Evolutionary conservation across 2,888 invertebrate genomes (phyloP), one percentile per base, ranked within the genome.

Genomic region (Hydriomena furcata): DNA sequence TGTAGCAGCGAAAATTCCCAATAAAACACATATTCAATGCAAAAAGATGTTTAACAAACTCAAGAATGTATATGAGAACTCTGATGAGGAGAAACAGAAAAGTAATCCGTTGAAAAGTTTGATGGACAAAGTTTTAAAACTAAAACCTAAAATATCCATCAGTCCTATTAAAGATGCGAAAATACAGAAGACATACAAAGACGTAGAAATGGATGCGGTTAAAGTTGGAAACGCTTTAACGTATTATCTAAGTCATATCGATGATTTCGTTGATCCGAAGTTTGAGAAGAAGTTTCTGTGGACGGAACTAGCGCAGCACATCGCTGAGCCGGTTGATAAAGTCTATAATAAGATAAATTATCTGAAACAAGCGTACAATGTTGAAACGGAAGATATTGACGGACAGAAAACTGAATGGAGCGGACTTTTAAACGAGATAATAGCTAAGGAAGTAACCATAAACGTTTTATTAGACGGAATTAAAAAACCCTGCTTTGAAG

Each of bases 281-380:
- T 87, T 75, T 27, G 84, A 87, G 27, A 84, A 82, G 56, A 83
- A 82, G 65, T 82, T 79, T 48, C 59, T 85, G 0, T 90, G 88
- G 89, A 75, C 73, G 0, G 82, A 86, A 46, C 45, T 90, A 4
- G 83, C 85, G 0, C 76, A 73, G 24, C 61, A 66, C 7, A 66
- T 85, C 1, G 63, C 66, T 0, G 81, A 81, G 23, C 79, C 86
- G 0, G 68, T 84, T 0, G 71, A 65, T 0, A 84, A 80, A 64
- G 66, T 85, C 1, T 84, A 78, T 10, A 82, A 82, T 36, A 89
- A 89, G 62, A 70, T 90, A 0, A 83, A 83, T 35, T 85, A 79
- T 66, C 66, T 90, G 25, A 88, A 87, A 46, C 76, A 84, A 47
- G 68, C 63, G 1, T 84, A 69, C 12, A 71, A 73, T 8, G 55